Evolutionary conservation across 2,113 vertebrate species (phyloP).

Genomic region (Crotalus horridus): DNA sequence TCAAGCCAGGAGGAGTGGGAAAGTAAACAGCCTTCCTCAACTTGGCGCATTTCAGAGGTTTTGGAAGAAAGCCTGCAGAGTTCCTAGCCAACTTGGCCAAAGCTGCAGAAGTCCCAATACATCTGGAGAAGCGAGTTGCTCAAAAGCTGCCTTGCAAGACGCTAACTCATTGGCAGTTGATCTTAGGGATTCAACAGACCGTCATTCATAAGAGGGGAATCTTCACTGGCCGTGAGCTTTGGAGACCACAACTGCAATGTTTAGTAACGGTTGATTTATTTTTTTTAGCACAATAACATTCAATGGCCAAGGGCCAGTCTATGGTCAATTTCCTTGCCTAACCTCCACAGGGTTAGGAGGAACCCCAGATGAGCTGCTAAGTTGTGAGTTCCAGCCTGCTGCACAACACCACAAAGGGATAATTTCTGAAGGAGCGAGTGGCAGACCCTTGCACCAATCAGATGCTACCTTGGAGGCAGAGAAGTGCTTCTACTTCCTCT

Average conservation of each 20-base stretch:
- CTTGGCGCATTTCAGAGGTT: neutral
- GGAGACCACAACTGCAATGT: neutral
- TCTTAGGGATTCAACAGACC: neutral
- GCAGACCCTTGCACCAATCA: neutral
- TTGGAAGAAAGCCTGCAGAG: neutral
- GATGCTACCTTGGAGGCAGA: neutral
- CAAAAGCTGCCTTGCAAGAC: neutral
- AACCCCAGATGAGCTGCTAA: neutral
- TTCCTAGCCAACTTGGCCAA: neutral
- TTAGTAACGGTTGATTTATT: neutral
- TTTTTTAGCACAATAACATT: neutral
- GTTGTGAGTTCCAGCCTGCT: neutral
- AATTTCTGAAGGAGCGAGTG: neutral
- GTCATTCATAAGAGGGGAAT: neutral
- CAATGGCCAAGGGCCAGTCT: neutral
- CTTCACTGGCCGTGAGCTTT: neutral
- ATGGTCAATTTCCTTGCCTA: neutral
- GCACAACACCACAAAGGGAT: neutral
- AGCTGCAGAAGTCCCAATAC: neutral
- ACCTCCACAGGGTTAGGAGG: neutral
- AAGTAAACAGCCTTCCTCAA: neutral
- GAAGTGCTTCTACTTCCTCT: neutral
- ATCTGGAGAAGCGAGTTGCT: neutral
- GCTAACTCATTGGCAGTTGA: too few species aligned
- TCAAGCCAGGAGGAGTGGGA: neutral